Evolutionary conservation across 2,113 vertebrate species (phyloP).

Genomic region (Scolopax mira): DNA sequence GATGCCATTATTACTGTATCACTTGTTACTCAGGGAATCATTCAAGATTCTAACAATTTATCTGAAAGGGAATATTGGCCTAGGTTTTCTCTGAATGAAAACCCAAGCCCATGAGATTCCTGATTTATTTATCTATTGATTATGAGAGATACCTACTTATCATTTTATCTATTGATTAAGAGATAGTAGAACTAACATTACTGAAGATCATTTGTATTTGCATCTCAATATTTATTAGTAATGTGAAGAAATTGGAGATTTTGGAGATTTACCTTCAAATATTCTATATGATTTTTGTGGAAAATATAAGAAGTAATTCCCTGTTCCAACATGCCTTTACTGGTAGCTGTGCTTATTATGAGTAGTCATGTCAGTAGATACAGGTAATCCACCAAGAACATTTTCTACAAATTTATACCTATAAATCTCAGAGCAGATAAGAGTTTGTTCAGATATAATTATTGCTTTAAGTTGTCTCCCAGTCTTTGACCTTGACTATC

Average conservation of each 20-base stretch:
- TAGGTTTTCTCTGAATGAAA: neutral
- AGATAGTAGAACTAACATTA: neutral
- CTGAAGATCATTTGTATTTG: neutral
- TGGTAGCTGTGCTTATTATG: neutral
- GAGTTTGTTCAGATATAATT: neutral
- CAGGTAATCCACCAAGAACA: neutral
- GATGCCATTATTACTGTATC: neutral
- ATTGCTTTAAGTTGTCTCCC: neutral
- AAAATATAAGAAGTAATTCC: neutral
- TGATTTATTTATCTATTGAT: neutral
- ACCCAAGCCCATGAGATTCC: neutral
- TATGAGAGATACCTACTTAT: neutral
- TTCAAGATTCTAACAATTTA: neutral
- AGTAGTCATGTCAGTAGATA: neutral
- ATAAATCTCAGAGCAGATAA: neutral
- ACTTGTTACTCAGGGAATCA: neutral
- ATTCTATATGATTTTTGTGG: neutral
- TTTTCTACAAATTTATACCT: neutral
- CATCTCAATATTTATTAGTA: neutral
- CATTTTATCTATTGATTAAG: neutral
- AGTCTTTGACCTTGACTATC: neutral
- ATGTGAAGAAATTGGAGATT: neutral
- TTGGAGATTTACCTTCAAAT: neutral
- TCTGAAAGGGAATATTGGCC: neutral
- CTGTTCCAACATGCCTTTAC: neutral